phyloP scores from a whole-genome alignment of 2,113 vertebrate species.

The Puma concolor region DNA sequence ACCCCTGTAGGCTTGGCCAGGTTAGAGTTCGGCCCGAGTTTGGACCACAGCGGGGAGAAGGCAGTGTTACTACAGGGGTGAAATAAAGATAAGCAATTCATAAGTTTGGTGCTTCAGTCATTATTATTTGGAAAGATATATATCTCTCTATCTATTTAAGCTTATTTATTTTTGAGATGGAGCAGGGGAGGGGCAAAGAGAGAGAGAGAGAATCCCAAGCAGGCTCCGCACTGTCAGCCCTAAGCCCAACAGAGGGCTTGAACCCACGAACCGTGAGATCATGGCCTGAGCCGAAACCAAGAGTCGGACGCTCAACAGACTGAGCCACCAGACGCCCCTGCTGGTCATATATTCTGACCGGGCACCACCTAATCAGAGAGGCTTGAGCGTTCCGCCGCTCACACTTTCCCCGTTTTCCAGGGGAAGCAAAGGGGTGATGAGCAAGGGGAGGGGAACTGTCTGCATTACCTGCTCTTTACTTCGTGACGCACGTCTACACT shows the following conservation, averaged over 20 bases:
- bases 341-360: background rate
- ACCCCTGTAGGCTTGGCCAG: background rate
- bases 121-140: too few relatives aligned
- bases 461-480: background rate
- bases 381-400: background rate
- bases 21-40: background rate
- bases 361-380: background rate
- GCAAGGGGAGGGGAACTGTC: background rate
- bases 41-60: background rate
- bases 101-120: background rate
- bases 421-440: background rate
- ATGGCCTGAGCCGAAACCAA: too few relatives aligned
- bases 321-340: too few relatives aligned
- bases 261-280: too few relatives aligned
- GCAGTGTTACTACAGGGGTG: background rate
- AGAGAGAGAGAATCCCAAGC: too few relatives aligned
- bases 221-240: too few relatives aligned
- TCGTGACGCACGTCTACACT: background rate
- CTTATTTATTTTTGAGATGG: too few relatives aligned
- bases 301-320: too few relatives aligned
- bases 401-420: background rate
- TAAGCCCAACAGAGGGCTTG: too few relatives aligned
- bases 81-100: background rate
- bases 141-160: too few relatives aligned
- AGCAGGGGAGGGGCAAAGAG: too few relatives aligned